phyloP scores from a whole-genome alignment of 1,140 invertebrate genomes.

The Magallana ariakensis region DNA sequence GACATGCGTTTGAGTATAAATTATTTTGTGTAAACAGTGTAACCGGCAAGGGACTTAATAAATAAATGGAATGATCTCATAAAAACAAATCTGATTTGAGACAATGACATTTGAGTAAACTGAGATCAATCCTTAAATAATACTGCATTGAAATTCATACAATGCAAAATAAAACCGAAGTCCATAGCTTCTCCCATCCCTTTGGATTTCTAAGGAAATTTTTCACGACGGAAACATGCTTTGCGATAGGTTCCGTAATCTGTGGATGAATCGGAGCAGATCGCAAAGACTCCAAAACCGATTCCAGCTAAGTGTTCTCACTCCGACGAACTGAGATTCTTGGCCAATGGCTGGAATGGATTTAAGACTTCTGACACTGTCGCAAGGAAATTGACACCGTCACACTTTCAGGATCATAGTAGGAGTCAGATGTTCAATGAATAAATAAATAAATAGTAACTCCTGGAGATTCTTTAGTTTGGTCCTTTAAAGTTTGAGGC shows the following conservation, averaged over 20 bases:
- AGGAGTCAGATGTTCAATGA: not conserved
- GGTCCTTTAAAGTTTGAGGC: not conserved
- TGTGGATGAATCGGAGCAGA: not conserved
- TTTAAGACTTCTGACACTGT: not conserved
- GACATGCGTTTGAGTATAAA: too few relatives aligned
- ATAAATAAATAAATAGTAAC: conserved; percentile 19
- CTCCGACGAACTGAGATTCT: not conserved
- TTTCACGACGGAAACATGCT: not conserved
- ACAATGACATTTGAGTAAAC: conserved; percentile 29
- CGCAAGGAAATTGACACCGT: not conserved
- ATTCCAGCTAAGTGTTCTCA: too few relatives aligned
- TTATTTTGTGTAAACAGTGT: not conserved
- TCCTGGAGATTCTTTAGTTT: not conserved
- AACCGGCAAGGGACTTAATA: conserved; percentile 28
- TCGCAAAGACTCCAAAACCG: not conserved
- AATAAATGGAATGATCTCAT: conserved; percentile 29
- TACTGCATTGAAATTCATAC: not conserved
- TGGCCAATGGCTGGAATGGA: not conserved
- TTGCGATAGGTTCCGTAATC: not conserved
- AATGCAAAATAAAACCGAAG: conserved; percentile 23
- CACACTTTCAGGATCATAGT: not conserved
- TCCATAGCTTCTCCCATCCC: not conserved
- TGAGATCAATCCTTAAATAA: conserved; percentile 21
- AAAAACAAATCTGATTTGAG: not conserved
- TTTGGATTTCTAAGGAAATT: conserved; percentile 13